These are phyloP conservation scores for Clavelina lepadiformis DNA, from an alignment of 23 tunicate species.

Conservation along the genomic window DNA sequence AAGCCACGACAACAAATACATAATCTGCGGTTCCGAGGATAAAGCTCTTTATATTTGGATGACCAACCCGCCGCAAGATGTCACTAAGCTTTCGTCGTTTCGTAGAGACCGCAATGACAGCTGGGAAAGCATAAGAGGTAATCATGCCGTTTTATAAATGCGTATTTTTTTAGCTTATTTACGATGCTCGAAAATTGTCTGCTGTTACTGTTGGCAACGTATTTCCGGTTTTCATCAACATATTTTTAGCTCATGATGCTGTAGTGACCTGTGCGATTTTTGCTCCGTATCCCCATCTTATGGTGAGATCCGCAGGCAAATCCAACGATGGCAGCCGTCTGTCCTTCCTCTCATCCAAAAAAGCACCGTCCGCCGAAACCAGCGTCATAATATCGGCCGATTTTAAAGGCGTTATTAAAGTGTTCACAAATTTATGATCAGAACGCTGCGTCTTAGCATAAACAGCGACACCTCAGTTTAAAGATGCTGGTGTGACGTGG, in stretches of 20 bases:
- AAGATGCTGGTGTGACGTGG: too few relatives aligned
- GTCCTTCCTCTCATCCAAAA: conserved; percentile 23
- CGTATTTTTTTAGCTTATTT: too few relatives aligned
- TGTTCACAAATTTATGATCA: conserved; percentile 26
- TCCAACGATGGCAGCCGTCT: conserved; percentile 12
- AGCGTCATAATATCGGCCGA: conserved; percentile 75
- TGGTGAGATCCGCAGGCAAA: conserved; percentile 16
- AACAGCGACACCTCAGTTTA: too few relatives aligned
- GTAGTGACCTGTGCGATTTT: conserved; percentile 95
- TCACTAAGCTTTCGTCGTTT: conserved; percentile 73
- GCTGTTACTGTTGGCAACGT: too few relatives aligned
- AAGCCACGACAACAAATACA: conserved; percentile 91
- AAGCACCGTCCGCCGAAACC: conserved; percentile 13
- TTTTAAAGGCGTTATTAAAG: conserved; percentile 74
- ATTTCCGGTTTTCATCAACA: too few relatives aligned
- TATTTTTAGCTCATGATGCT: conserved; percentile 62
- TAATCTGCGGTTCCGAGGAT: conserved; percentile 88
- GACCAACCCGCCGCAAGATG: conserved; percentile 84
- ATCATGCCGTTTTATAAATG: too few relatives aligned
- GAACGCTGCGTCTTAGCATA: too few relatives aligned
- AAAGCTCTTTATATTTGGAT: conserved; percentile 82
- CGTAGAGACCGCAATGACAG: conserved; percentile 82
- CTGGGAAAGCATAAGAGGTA: conserved; percentile 92
- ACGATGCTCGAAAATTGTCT: too few relatives aligned
- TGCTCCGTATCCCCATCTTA: conserved; percentile 79